Evolutionary conservation across 2,888 invertebrate genomes (phyloP).

Genomic region (Sminthurides aquaticus): DNA sequence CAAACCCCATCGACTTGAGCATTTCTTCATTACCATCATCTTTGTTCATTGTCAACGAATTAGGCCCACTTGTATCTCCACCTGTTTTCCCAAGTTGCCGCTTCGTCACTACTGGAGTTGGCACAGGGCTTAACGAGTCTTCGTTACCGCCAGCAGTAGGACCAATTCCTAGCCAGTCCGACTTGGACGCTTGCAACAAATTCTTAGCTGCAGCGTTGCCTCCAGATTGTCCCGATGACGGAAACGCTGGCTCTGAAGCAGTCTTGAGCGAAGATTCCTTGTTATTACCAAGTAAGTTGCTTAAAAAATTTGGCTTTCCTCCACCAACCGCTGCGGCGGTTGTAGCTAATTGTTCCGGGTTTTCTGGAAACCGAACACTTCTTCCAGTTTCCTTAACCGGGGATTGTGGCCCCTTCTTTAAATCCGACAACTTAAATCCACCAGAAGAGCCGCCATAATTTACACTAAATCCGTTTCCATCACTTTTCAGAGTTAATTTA

Average conservation of each 20-base stretch:
- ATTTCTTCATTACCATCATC: background rate
- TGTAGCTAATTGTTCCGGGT: background rate
- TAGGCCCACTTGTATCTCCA: background rate
- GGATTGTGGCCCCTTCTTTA: conserved; percentile 14
- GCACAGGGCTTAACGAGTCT: background rate
- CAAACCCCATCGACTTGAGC: conserved; percentile 6
- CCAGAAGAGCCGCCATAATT: conserved; percentile 7
- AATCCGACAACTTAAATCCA: conserved; percentile 27
- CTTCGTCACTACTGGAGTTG: background rate
- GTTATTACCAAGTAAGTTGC: background rate
- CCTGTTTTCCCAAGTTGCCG: background rate
- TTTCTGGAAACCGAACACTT: conserved; percentile 16
- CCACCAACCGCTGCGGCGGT: background rate
- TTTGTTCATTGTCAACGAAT: background rate
- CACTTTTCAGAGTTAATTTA: conserved; percentile 22
- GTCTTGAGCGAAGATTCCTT: background rate
- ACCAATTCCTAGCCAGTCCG: conserved; percentile 17
- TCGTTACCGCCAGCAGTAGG: background rate
- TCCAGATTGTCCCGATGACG: background rate
- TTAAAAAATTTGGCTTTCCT: conserved; percentile 1
- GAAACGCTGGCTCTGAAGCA: background rate
- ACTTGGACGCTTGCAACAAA: background rate
- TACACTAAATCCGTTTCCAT: conserved; percentile 17
- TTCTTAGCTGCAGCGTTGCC: no score
- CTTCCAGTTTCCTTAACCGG: conserved; percentile 10